Base-by-base conservation (phyloP, 2,113 vertebrate genomes). In the Sphaerodactylus townsendi region DNA sequence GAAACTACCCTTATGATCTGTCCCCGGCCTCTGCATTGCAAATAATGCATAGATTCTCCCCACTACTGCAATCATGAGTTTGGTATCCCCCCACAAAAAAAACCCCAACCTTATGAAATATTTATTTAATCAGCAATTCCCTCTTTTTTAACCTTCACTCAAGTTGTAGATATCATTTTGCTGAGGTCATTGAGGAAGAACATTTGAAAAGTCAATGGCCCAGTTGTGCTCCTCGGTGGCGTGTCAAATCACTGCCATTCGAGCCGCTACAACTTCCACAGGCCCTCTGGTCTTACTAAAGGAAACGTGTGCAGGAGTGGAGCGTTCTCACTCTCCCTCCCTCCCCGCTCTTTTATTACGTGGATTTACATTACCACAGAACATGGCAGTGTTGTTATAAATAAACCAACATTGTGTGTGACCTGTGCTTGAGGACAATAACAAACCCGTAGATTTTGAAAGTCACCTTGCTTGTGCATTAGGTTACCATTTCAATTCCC, bases 331-430 rank as follows among this genome's bases (percentile, higher is more conserved):
- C 10, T 1, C 3, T 23, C 3, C 33, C 7, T 83, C 59, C 30
- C 44, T 80, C 1, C 69, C 30, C 70, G 80, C 2, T 76, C 14
- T 79, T 86, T 82, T 76, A 87, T 84, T 79, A 65, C 25, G 68
- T 87, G 50, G 3, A 87, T 89, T 92, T 86, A 75, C 37, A 87
- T 92, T 90, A 82, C 69, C 81, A 30, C 14, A 91, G 69, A 77
- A 82, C 68, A 72, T 2, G 0, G 15, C 71, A 79, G 25, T 8
- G 48, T 56, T 89, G 13, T 83, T 90, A 82, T 80, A 93, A 92
- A 93, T 89, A 92, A 90, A 77, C 10, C 48, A 87, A 15, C 7
- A 87, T 23, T 11, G 1, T 65, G 1, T 79, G 15, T 87, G 73
- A 87, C 28, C 93, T 85, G 81, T 39, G n/a, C 2, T 84, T 59